A percentile compares a stretch with the other conserved stretches of the same genome.
phyloP scores from a whole-genome alignment of 2,888 invertebrate genomes.

The Agonopterix subpropinquella region DNA sequence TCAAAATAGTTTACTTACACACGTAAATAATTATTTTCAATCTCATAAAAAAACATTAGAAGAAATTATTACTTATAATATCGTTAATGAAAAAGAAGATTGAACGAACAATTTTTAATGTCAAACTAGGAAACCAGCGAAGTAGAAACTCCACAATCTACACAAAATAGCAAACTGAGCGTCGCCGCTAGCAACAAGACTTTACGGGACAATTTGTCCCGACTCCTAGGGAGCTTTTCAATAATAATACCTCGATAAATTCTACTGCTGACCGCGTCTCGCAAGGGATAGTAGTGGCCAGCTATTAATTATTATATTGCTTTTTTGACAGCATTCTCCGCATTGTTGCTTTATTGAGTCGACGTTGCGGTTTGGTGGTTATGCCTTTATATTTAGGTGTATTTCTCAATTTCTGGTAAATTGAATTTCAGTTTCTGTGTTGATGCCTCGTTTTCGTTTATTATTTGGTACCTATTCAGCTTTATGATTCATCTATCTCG shows the following conservation, averaged over 20 bases:
- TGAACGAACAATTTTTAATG: neutral
- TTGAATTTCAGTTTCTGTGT: no score
- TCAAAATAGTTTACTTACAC: no score
- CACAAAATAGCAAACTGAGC: conserved; percentile 12
- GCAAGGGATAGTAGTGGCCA: conserved; percentile 27
- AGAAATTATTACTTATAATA: no score
- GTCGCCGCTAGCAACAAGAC: conserved; percentile 32
- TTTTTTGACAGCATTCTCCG: conserved; percentile 47
- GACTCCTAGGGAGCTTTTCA: conserved; percentile 40
- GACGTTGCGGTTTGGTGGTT: neutral
- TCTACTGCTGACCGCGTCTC: conserved; percentile 38
- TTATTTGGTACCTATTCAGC: no score
- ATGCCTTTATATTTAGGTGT: no score
- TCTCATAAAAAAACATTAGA: no score
- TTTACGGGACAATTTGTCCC: conserved; percentile 43
- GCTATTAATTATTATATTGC: conserved; percentile 62
- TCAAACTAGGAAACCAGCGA: neutral
- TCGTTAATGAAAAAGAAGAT: neutral
- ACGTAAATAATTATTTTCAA: no score
- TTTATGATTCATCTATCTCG: no score
- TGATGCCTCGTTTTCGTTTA: no score
- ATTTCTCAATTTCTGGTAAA: no score
- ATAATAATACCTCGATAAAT: conserved; percentile 63
- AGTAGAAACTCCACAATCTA: neutral
- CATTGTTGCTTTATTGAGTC: conserved; percentile 53